Evolutionary conservation across 2,888 invertebrate species (phyloP), one percentile per base, ranked within the genome.

Genomic region (Cheilosia urbana): DNA sequence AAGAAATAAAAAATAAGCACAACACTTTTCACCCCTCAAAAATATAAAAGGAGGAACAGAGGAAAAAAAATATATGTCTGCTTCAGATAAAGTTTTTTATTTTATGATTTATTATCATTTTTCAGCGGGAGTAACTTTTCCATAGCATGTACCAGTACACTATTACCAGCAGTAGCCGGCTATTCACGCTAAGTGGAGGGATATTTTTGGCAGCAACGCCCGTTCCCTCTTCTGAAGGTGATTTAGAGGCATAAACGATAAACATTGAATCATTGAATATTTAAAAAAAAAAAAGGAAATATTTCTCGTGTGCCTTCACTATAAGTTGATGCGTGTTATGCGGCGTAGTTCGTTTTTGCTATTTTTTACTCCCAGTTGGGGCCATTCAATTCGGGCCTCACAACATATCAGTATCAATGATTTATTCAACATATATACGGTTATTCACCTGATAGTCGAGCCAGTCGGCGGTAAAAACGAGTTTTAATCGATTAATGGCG

Each of bases 71-170:
- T 80, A 80, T 85, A 85, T 76, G 85, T 85, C 85, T 80, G 80
- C 75, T 63, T 77, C 81, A 77, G 81, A 77, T 77, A 85, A 81
- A 81, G 71, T 85, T 85, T 85, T 85, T 85, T 77, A 85, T 85
- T 85, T 85, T 81, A 81, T 85, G 81, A 85, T 85, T 85, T 85
- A 85, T 85, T 81, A 81, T 81, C 77, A 81, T 85, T 85, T 85
- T 84, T 75, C 80, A 84, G 69, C 75, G 75, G 80, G 84, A 75
- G 58, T 55, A 76, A 75, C 80, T 76, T 80, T 76, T 65, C 15
- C 24, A 60, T 84, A 66, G 57, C 83, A 79, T 73, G 83, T 63
- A n/a, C n/a, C 17, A 47, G 30, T 49, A 80, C 75, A 84, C 69
- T 60, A 75, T 55, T n/a, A 66, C 21, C 71, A 45, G 51, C 40